These are phyloP conservation scores for Heliopora coerulea DNA, from an alignment of 92 coral and sea anemone genomes.

Conservation along the genomic window DNA sequence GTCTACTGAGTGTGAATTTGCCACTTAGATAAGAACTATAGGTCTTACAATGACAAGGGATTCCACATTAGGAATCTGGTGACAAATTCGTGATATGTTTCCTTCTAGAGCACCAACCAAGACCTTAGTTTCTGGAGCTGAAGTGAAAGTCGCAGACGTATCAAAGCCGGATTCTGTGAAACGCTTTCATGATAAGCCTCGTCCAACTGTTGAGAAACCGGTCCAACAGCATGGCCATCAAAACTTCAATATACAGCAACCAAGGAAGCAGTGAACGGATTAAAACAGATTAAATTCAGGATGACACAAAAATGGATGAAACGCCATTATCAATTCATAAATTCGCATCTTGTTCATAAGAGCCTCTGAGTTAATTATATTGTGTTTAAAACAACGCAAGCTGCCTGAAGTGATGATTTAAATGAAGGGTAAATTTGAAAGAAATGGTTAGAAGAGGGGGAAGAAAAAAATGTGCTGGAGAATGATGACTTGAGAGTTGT, in stretches of 20 bases:
- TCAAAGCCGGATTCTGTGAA: conserved; percentile 80
- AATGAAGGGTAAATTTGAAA: too few relatives aligned
- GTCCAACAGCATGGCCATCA: conserved; percentile 67
- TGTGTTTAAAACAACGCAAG: neutral
- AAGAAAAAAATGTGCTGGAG: too few relatives aligned
- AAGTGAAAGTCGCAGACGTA: conserved; percentile 83
- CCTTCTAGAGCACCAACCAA: conserved; percentile 69
- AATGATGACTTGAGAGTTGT: too few relatives aligned
- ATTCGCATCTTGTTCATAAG: neutral
- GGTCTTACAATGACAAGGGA: too few relatives aligned
- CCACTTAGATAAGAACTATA: too few relatives aligned
- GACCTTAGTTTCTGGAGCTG: conserved; percentile 80
- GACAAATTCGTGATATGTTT: conserved; percentile 1
- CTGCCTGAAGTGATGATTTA: neutral
- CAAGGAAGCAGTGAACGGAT: conserved; percentile 70
- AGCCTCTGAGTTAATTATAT: neutral
- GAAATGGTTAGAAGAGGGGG: too few relatives aligned
- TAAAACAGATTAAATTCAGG: neutral
- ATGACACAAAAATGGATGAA: neutral
- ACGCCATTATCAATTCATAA: neutral
- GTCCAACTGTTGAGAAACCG: conserved; percentile 49
- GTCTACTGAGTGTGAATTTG: too few relatives aligned
- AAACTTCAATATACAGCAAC: conserved; percentile 74
- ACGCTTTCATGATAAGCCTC: conserved; percentile 91
- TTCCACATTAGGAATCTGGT: too few relatives aligned